These are phyloP conservation scores for Phalacrocorax pelagicus DNA, from an alignment of 2,113 vertebrate species.

Conservation along the genomic window DNA sequence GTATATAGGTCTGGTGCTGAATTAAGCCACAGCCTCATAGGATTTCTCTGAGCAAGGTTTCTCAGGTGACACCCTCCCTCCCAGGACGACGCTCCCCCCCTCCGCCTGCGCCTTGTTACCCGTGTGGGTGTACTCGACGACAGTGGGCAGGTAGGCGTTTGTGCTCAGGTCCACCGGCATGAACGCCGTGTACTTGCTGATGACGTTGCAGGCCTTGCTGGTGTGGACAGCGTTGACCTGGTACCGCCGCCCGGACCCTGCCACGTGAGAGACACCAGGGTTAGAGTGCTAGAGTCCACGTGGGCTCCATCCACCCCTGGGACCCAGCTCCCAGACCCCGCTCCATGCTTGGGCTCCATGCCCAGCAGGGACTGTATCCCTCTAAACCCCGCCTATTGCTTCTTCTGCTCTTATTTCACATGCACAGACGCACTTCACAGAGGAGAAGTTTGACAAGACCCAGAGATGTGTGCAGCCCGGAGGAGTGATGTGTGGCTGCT, in stretches of 20 bases:
- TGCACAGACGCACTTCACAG: background rate
- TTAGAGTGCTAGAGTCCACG: rapidly evolving
- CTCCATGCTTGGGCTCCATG: background rate
- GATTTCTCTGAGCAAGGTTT: background rate
- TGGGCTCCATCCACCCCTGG: background rate
- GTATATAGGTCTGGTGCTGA: background rate
- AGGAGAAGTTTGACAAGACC: background rate
- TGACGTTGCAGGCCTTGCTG: slow-evolving; percentile 91
- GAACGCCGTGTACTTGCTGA: slow-evolving; percentile 92
- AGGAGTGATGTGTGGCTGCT: background rate
- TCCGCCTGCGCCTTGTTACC: slow-evolving; percentile 53
- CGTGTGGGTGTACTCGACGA: slow-evolving; percentile 79
- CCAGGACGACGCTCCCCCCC: background rate
- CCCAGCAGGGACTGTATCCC: background rate
- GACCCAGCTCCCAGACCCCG: background rate
- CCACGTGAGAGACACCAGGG: background rate
- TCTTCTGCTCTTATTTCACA: background rate
- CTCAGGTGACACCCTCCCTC: background rate
- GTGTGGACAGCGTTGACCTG: slow-evolving; percentile 87
- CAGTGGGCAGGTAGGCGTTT: slow-evolving; percentile 82
- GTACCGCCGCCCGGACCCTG: slow-evolving; percentile 86
- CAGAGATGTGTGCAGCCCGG: background rate
- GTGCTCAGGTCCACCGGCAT: slow-evolving; percentile 88
- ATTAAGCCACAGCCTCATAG: rapidly evolving
- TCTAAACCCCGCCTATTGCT: background rate